phyloP scores from a whole-genome alignment of 2,113 vertebrate genomes.

The Stercorarius parasiticus region DNA sequence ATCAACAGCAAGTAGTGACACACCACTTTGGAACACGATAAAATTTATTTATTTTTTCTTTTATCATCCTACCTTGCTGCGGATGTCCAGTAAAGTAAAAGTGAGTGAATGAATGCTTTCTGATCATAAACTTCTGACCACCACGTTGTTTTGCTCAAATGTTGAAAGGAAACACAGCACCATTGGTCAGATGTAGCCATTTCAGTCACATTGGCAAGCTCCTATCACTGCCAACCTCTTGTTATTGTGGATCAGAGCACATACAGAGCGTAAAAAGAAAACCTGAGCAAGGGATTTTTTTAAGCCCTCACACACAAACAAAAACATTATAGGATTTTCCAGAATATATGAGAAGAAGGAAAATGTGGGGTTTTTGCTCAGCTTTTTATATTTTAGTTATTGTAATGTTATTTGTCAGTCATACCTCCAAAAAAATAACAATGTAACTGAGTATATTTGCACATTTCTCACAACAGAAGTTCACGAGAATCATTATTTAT shows the following conservation, averaged over 20 bases:
- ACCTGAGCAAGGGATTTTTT: background rate
- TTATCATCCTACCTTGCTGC: background rate
- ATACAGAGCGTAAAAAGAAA: background rate
- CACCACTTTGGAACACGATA: background rate
- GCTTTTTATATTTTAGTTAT: background rate
- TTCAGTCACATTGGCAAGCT: background rate
- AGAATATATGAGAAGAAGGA: background rate
- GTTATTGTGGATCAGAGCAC: background rate
- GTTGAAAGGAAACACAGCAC: background rate
- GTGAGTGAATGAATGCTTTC: background rate
- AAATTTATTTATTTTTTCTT: background rate
- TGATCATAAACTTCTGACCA: background rate
- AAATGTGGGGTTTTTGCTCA: background rate
- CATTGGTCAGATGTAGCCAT: background rate
- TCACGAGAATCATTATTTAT: background rate
- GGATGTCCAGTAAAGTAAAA: background rate
- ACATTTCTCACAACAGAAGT: background rate
- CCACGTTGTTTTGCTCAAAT: background rate
- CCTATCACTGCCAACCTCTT: background rate
- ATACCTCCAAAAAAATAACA: background rate
- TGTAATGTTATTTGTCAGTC: background rate
- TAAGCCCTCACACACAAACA: background rate
- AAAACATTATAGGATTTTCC: slow-evolving; percentile 38
- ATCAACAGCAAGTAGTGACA: background rate
- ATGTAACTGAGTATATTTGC: background rate